Conservation (phyloP, 2,888 invertebrate species). For the Chymomyza fuscimana region DNA sequence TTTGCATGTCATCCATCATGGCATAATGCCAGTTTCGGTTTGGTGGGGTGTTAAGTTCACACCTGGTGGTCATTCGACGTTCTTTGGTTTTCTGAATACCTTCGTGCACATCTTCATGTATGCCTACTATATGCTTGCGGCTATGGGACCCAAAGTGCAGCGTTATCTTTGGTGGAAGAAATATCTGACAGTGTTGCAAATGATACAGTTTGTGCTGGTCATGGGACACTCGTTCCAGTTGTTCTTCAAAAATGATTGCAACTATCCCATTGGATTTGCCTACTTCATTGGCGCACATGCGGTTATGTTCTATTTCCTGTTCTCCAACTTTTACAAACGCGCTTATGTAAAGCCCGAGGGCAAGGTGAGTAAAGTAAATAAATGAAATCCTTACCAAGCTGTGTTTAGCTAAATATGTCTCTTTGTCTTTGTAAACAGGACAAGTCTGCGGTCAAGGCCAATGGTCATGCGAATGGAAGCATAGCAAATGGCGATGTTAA, state of each 20-base stretch:
- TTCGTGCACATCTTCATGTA: constrained; percentile 98
- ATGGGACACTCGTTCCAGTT: constrained; percentile 94
- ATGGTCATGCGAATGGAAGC: constrained; percentile 69
- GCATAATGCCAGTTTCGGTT: constrained; percentile 95
- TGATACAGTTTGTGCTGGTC: constrained; percentile 94
- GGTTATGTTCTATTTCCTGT: constrained; percentile 94
- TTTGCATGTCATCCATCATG: constrained; percentile 96
- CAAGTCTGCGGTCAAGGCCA: constrained; percentile 67
- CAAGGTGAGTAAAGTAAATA: constrained; percentile 61
- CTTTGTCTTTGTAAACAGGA: constrained; percentile 45
- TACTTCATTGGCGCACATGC: constrained; percentile 96
- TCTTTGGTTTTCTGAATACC: constrained; percentile 95
- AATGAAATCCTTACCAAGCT: background rate
- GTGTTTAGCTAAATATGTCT: background rate
- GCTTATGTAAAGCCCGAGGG: constrained; percentile 82
- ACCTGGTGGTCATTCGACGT: constrained; percentile 94
- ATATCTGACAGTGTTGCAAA: constrained; percentile 93
- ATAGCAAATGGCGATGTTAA: constrained; percentile 52
- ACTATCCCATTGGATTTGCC: constrained; percentile 92
- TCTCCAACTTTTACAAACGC: constrained; percentile 93
- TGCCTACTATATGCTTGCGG: constrained; percentile 93
- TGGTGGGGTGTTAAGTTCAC: constrained; percentile 95
- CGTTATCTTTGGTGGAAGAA: constrained; percentile 98
- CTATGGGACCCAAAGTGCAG: constrained; percentile 92
- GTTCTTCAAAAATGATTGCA: constrained; percentile 89